phyloP scores from a whole-genome alignment of 2,113 vertebrate species.

The Rhea americana region DNA sequence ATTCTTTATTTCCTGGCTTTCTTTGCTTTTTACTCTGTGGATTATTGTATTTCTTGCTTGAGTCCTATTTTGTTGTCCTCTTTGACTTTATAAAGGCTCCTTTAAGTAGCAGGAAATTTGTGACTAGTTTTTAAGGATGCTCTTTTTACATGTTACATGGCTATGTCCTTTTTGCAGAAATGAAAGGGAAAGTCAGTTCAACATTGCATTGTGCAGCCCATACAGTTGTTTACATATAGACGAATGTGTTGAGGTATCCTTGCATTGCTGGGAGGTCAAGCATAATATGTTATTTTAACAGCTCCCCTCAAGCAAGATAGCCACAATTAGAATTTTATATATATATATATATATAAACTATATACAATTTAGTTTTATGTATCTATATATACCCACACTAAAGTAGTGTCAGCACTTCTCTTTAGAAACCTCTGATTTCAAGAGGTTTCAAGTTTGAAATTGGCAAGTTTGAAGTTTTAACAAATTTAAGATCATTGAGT shows the following conservation, averaged over 20 bases:
- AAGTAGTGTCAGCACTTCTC: neutral
- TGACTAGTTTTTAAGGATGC: neutral
- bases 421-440: neutral
- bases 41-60: neutral
- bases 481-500: neutral
- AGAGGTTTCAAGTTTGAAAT: neutral
- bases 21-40: neutral
- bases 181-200: neutral
- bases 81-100: neutral
- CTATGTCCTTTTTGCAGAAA: neutral
- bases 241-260: neutral
- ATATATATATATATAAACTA: neutral
- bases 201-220: neutral
- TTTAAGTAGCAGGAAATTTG: neutral
- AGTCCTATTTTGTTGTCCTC: neutral
- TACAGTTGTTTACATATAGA: neutral
- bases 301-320: neutral
- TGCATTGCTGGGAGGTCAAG: neutral
- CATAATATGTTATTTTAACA: neutral
- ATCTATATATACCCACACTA: neutral
- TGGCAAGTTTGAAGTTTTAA: neutral
- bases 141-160: neutral
- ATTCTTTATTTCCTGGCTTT: constrained; percentile 27
- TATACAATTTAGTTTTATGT: neutral
- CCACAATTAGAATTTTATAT: neutral